Percentiles rank a stretch among this genome's conserved stretches.
Conservation (phyloP, 2,888 invertebrate species). For the Siphonodentalium dalli region DNA sequence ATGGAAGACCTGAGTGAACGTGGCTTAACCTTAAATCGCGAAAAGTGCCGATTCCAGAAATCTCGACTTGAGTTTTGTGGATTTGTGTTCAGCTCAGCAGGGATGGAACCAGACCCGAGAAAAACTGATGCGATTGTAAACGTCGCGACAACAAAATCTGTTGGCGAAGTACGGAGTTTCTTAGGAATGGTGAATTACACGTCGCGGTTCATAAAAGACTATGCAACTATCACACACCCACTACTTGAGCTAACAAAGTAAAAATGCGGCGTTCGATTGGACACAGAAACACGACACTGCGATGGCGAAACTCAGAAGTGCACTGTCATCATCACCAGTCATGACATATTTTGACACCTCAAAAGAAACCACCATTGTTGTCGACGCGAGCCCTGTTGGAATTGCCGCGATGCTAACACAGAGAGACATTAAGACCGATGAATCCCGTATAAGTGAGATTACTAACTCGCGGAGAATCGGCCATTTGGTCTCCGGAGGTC, state of each 20-base stretch:
- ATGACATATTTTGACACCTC: conserved; percentile 27
- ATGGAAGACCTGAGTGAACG: conserved; percentile 25
- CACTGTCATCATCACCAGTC: conserved; percentile 25
- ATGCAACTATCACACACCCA: conserved; percentile 34
- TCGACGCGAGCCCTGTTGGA: no score
- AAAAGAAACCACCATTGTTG: no score
- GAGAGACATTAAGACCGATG: conserved; percentile 3
- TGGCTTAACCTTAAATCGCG: conserved; percentile 34
- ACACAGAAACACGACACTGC: conserved; percentile 22
- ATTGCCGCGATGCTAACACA: no score
- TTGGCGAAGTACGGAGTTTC: conserved; percentile 35
- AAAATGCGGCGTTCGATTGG: conserved; percentile 32
- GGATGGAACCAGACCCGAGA: conserved; percentile 29
- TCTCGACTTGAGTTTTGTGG: conserved; percentile 28
- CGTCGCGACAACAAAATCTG: conserved; percentile 24
- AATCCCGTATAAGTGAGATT: no score
- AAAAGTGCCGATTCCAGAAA: conserved; percentile 48
- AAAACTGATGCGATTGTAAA: conserved; percentile 32
- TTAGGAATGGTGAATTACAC: conserved; percentile 39
- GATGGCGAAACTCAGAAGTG: conserved; percentile 26
- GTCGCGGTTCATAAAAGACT: conserved; percentile 36
- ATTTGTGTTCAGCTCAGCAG: conserved; percentile 18
- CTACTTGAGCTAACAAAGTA: conserved; percentile 32
- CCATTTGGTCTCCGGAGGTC: no score
- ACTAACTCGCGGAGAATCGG: no score